Evolutionary conservation across 2,113 vertebrate species (phyloP).

Genomic region (Chaenogobius annularis): DNA sequence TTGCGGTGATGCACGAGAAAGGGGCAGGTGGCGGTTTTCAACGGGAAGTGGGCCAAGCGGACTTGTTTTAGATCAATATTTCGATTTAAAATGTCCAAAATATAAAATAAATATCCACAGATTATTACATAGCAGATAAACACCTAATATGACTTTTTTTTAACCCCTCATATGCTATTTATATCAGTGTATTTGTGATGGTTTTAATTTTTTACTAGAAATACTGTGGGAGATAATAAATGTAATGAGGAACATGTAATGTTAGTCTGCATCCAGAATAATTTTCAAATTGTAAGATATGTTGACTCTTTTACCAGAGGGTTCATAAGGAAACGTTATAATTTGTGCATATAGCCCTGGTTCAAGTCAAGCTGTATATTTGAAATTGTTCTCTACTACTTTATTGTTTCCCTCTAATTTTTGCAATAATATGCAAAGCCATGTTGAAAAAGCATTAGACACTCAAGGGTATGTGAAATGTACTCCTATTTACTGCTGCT

Average conservation of each 20-base stretch:
- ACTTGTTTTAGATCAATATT: too few relatives aligned
- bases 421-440: not conserved
- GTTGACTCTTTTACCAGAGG: not conserved
- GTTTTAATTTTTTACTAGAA: too few relatives aligned
- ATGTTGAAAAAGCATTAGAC: not conserved
- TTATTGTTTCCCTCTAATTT: not conserved
- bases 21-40: too few relatives aligned
- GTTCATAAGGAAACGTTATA: not conserved
- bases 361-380: not conserved
- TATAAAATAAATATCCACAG: too few relatives aligned
- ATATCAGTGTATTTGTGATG: not conserved
- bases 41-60: too few relatives aligned
- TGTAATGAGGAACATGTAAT: too few relatives aligned
- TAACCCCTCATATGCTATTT: not conserved
- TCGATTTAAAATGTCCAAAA: too few relatives aligned
- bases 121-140: too few relatives aligned
- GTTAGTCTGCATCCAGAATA: not conserved
- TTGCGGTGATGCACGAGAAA: too few relatives aligned
- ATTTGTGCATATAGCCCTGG: not conserved
- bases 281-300: not conserved
- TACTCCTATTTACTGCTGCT: not conserved
- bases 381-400: not conserved
- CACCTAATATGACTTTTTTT: not conserved
- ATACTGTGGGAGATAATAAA: too few relatives aligned
- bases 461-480: slow-evolving; percentile 1